Evolutionary conservation across 2,888 invertebrate genomes (phyloP).

Genomic region (Stenichneumon culpator): DNA sequence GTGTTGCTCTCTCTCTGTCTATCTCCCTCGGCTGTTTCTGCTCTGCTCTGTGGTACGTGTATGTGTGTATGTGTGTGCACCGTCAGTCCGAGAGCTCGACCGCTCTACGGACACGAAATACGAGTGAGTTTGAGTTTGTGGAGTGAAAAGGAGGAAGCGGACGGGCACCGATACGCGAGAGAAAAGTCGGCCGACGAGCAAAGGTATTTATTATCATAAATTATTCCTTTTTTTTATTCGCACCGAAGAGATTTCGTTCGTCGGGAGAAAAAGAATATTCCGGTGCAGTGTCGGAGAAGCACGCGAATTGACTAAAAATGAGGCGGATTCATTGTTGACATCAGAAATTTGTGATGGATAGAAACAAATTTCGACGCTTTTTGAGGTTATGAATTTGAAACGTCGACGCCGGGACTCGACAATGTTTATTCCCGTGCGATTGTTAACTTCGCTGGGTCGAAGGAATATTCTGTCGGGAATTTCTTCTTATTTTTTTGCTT

Average conservation of each 20-base stretch:
- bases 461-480: too few relatives aligned
- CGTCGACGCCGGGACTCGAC: too few relatives aligned
- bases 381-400: too few relatives aligned
- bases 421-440: too few relatives aligned
- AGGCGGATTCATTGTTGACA: too few relatives aligned
- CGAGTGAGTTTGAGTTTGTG: slow-evolving; percentile 26
- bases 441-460: too few relatives aligned
- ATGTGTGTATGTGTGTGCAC: slow-evolving; percentile 14
- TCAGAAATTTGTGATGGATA: too few relatives aligned
- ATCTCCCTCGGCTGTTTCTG: background rate
- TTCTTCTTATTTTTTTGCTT: too few relatives aligned
- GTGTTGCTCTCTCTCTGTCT: background rate
- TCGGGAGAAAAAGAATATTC: too few relatives aligned
- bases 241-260: background rate
- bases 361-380: too few relatives aligned
- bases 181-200: background rate
- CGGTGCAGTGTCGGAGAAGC: too few relatives aligned
- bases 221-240: background rate
- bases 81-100: slow-evolving; percentile 24
- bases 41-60: slow-evolving; percentile 18
- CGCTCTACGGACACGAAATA: slow-evolving; percentile 10
- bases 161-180: slow-evolving; percentile 8
- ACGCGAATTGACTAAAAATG: too few relatives aligned
- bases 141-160: slow-evolving; percentile 25
- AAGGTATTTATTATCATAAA: slow-evolving; percentile 1